Evolutionary conservation across 2,888 invertebrate species (phyloP).

Genomic region (Drosophila parthenogenetica): DNA sequence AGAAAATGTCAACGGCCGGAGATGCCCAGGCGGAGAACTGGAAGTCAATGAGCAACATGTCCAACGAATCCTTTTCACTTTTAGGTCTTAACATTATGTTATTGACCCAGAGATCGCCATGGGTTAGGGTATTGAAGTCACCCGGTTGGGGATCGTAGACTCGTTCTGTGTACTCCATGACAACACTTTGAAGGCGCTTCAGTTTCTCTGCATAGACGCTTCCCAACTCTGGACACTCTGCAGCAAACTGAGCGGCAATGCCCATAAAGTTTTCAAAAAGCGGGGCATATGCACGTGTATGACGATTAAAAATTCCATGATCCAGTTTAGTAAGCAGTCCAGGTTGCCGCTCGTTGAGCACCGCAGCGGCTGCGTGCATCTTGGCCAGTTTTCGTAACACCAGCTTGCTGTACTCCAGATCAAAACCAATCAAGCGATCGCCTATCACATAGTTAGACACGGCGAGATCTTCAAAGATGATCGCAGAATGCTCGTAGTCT

Average conservation of each 20-base stretch:
- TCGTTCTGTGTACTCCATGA: conserved; percentile 77
- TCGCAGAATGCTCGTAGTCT: conserved; percentile 72
- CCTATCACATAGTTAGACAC: conserved; percentile 61
- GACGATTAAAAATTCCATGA: conserved; percentile 81
- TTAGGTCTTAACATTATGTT: conserved; percentile 77
- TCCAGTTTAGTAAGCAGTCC: conserved; percentile 68
- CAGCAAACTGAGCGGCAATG: conserved; percentile 73
- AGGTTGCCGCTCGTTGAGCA: conserved; percentile 82
- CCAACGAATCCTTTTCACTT: conserved; percentile 38
- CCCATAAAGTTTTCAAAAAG: conserved; percentile 70
- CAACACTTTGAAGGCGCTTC: conserved; percentile 57
- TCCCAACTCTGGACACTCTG: conserved; percentile 70
- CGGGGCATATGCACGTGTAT: conserved; percentile 69
- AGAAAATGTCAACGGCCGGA: conserved; percentile 82
- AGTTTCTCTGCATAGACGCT: conserved; percentile 76
- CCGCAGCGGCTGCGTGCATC: conserved; percentile 86
- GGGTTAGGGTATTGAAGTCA: conserved; percentile 74
- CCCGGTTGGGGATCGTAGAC: conserved; percentile 65
- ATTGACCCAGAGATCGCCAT: conserved; percentile 83
- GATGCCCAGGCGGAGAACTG: conserved; percentile 83
- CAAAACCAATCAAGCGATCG: conserved; percentile 81
- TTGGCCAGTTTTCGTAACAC: conserved; percentile 85
- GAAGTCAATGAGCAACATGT: conserved; percentile 82
- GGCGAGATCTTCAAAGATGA: conserved; percentile 77
- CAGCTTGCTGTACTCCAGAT: conserved; percentile 83